Base-by-base conservation (phyloP, 1,140 invertebrate genomes). In the Drosophila ercepeae region DNA sequence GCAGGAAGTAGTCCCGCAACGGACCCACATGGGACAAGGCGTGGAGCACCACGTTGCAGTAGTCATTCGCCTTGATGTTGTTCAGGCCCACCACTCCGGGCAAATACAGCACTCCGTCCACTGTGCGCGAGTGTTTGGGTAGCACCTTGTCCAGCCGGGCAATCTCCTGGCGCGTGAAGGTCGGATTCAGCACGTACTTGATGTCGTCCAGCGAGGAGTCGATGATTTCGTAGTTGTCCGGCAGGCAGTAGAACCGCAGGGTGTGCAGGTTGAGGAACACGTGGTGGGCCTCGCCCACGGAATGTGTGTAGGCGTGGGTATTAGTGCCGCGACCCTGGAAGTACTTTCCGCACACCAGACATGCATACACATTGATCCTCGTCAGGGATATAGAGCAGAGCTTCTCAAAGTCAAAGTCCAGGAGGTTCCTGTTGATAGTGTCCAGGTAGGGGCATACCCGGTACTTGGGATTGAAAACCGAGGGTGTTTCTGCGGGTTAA, bases 391-490 rank as follows among this genome's bases (percentile, higher is more conserved):
- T 96, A 1, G 98, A 99, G 91, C 99, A 99, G 3, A 99, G 92
- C 92, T 99, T 99, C 92, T 99, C 99, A 94, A 99, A 99, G 93
- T 99, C 99, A 94, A 99, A 99, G 93, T 99, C 99, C 48, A 99
- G 92, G 72, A 99, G 95, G 90, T 98, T 97, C 48, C 98, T 94
- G 92, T 99, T 99, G 42, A 99, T 99, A 13, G 98, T 99, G 89
- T 99, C 98, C 65, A 99, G 92, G 91, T 99, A 99, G 1, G 98
- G 98, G 91, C 98, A 99, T 5, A 91, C 83, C 6, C 90, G 60
- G 41, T 83, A 91, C 57, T 91, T 91, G 14, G 90, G 90, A 72
- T 91, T 91, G 42, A 91, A 91, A 4, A 77, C 90, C 1, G 90
- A 91, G 0, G 90, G 90, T n/a, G 89, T 90, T 16, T 91, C 89